Evolutionary conservation across 2,888 invertebrate genomes (phyloP), one percentile per base, ranked within the genome.

Genomic region (Argyresthia goedartella): DNA sequence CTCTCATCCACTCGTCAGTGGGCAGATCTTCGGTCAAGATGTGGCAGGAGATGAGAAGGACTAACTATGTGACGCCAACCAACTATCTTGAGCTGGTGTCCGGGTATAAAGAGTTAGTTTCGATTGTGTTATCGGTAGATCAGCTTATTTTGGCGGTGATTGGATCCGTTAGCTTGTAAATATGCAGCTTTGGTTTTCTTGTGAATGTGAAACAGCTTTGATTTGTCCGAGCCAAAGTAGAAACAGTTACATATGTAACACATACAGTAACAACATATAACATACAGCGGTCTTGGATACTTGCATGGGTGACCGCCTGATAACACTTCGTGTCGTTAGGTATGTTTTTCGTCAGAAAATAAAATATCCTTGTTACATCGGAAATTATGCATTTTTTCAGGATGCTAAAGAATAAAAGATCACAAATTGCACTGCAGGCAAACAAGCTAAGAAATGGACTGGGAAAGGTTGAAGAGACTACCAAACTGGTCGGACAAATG

Each of bases 1-100:
- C 95, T 0, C 85, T 91, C 34, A 92, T 96, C 65, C 96, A 96
- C 73, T 92, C 91, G 42, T 93, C 94, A 0, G 96, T 96, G n/a
- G 88, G 90, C 0, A 87, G 89, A 56, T 91, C 89, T 72, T 95
- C 94, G 0, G 78, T 79, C 16, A 81, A 84, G 65, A 96, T 96
- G 96, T 87, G 90, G 60, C 65, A 77, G 8, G 94, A 96, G 81
- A 91, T 95, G 87, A 91, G 93, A 54, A 80, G 96, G 10, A 90
- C 92, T 66, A 95, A 94, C 76, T 96, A 96, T 72, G 95, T 96
- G 46, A 96, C 96, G 0, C 95, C 96, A 0, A 93, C 93, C 33
- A 96, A 95, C 77, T 96, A 95, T 64, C 82, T 96, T 53, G 95
- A 96, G 67, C 88, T 96, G 11, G 95, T 96, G 1, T 85, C 91